Evolutionary conservation across 2,888 invertebrate genomes (phyloP).

Genomic region (Myopa tessellatipennis): DNA sequence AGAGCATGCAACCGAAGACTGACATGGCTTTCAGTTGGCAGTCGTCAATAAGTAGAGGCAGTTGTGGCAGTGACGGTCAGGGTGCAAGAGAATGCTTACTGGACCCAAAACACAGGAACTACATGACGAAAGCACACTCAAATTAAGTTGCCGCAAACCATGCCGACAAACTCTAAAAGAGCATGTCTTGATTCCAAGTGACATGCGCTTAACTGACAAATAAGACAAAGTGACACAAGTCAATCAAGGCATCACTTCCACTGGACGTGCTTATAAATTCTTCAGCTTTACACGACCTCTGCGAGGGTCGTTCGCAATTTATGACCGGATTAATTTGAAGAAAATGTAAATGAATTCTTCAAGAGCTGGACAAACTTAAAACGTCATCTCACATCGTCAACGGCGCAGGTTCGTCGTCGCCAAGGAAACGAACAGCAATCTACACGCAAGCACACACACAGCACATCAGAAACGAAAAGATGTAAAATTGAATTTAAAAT

Average conservation of each 20-base stretch:
- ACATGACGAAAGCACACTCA: not conserved
- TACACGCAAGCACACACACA: conserved; percentile 15
- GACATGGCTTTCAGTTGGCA: no score
- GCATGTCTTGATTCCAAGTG: conserved; percentile 16
- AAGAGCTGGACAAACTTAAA: conserved; percentile 65
- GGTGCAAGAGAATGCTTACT: no score
- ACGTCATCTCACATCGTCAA: conserved; percentile 63
- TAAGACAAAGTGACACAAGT: conserved; percentile 67
- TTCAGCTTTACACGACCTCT: conserved; percentile 19
- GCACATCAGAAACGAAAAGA: conserved; percentile 39
- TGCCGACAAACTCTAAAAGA: not conserved
- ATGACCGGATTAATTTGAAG: conserved; percentile 46
- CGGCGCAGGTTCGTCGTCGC: conserved; percentile 41
- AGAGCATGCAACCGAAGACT: no score
- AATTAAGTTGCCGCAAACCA: not conserved
- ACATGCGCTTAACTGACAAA: conserved; percentile 60
- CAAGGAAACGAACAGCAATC: conserved; percentile 40
- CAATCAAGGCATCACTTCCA: conserved; percentile 58
- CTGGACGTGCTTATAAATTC: conserved; percentile 53
- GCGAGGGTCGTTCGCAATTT: conserved; percentile 33
- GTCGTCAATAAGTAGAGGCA: no score
- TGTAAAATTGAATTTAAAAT: conserved; percentile 34
- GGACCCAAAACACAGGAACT: not conserved
- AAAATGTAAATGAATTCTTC: conserved; percentile 62
- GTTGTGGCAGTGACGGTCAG: no score